These are phyloP conservation scores for Lethocerus indicus DNA, from an alignment of 1,140 invertebrate genomes.

Conservation along the genomic window DNA sequence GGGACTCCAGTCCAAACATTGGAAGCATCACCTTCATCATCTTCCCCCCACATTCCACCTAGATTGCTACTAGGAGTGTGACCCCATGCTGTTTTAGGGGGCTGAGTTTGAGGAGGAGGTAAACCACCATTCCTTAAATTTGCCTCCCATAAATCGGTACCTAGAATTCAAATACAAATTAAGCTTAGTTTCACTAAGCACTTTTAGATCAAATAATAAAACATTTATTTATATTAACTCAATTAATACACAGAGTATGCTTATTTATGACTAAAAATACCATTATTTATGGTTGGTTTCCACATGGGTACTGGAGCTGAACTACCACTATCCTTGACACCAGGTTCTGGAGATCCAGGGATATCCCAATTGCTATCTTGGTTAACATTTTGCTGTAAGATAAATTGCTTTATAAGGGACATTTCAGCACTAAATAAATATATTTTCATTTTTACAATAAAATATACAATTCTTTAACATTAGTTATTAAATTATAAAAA, in stretches of 20 bases:
- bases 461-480: background rate
- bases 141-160: slow-evolving; percentile 90
- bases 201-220: background rate
- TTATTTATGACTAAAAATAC: slow-evolving; percentile 18
- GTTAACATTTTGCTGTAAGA: slow-evolving; percentile 65
- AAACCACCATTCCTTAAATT: slow-evolving; percentile 78
- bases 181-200: background rate
- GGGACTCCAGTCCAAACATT: slow-evolving; percentile 61
- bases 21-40: slow-evolving; percentile 63
- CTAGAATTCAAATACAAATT: slow-evolving; percentile 19
- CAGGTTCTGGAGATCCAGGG: slow-evolving; percentile 68
- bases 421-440: too few species aligned
- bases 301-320: slow-evolving; percentile 40
- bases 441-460: too few species aligned
- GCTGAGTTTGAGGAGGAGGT: slow-evolving; percentile 47
- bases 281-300: slow-evolving; percentile 77
- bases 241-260: background rate
- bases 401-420: too few species aligned
- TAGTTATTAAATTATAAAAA: background rate
- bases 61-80: slow-evolving; percentile 81
- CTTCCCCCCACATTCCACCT: slow-evolving; percentile 87
- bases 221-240: background rate
- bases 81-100: slow-evolving; percentile 73
- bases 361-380: slow-evolving; percentile 89
- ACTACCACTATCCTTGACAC: slow-evolving; percentile 28